Evolutionary conservation across 2,113 vertebrate species (phyloP).

Genomic region (Polypterus bichir): DNA sequence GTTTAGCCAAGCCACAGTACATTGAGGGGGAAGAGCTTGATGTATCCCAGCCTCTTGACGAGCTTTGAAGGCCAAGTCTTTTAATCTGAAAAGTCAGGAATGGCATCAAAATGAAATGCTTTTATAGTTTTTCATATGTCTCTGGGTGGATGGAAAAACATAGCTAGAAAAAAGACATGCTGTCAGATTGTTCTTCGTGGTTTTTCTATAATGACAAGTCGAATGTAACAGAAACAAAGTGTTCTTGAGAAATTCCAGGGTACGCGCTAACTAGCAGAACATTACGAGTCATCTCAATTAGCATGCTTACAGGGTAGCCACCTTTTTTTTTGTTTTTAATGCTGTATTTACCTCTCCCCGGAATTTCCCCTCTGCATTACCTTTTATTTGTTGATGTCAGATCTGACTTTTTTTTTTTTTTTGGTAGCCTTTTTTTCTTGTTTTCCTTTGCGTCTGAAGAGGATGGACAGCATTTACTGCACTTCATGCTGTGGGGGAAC

Average conservation of each 20-base stretch:
- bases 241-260: constrained; percentile 16
- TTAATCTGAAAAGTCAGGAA: constrained; percentile 14
- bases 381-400: constrained; percentile 6
- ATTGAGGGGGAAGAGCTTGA: too few relatives aligned
- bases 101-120: constrained; percentile 9
- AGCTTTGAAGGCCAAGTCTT: constrained; percentile 3
- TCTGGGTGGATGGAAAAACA: constrained; percentile 2
- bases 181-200: constrained; percentile 12
- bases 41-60: constrained; percentile 1
- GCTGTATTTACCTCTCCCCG: constrained; percentile 5
- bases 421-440: too few relatives aligned
- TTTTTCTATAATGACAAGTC: constrained; percentile 8
- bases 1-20: too few relatives aligned
- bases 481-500: too few relatives aligned
- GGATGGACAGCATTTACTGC: too few relatives aligned
- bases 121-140: constrained; percentile 4
- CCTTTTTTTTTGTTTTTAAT: too few relatives aligned
- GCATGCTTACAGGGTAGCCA: background rate
- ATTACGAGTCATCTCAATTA: background rate
- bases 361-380: constrained; percentile 3
- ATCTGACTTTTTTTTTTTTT: background rate
- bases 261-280: constrained; percentile 12
- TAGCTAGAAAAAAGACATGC: constrained; percentile 4
- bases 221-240: constrained; percentile 14
- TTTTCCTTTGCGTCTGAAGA: too few relatives aligned